Evolutionary conservation across 2,113 vertebrate genomes (phyloP).

Genomic region (Cettia cetti): DNA sequence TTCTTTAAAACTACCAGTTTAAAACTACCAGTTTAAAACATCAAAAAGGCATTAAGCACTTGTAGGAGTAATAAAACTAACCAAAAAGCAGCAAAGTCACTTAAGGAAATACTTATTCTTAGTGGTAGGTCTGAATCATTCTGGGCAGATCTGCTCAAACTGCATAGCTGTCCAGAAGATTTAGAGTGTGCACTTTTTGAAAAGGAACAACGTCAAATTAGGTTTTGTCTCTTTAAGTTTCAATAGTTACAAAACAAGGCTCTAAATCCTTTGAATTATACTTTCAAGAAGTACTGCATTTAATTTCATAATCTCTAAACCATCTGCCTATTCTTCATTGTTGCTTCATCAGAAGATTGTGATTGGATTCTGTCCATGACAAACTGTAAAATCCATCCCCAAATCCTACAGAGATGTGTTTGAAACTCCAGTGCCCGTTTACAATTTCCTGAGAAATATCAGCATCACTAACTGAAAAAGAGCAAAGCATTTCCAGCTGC

Average conservation of each 20-base stretch:
- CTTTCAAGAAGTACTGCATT: background rate
- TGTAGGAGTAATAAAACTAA: background rate
- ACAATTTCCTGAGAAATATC: background rate
- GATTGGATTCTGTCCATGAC: background rate
- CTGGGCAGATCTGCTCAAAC: conserved; percentile 8
- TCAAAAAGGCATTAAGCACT: background rate
- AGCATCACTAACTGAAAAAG: background rate
- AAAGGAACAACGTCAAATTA: conserved; percentile 39
- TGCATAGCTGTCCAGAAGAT: conserved; percentile 19
- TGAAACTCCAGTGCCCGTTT: background rate
- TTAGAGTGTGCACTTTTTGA: conserved; percentile 4
- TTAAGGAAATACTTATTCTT: background rate
- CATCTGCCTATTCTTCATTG: background rate
- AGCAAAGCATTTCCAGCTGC: background rate
- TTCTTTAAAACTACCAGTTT: background rate
- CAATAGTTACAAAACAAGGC: background rate
- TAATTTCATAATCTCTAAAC: background rate
- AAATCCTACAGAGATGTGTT: background rate
- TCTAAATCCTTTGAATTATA: background rate
- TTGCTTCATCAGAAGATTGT: background rate
- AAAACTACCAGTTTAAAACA: background rate
- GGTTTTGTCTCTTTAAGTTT: conserved; percentile 38
- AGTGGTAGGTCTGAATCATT: conserved; percentile 12
- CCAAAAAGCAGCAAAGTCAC: background rate
- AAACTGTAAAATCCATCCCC: background rate